Evolutionary conservation across 2,113 vertebrate species (phyloP), one percentile per base, ranked within the genome.

Genomic region (Oceanites oceanicus): DNA sequence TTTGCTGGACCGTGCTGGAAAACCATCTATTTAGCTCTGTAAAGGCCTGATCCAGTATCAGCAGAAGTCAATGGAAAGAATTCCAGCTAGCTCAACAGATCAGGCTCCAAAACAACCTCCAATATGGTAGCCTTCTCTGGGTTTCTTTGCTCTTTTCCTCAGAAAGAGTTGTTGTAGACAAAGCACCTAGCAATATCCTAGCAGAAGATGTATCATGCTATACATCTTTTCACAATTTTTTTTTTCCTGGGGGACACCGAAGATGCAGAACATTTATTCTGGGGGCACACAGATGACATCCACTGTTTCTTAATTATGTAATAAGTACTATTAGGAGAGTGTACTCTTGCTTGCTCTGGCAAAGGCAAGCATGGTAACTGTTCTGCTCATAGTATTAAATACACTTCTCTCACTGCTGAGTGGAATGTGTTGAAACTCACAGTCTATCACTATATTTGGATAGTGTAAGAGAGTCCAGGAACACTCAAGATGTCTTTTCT

Each of bases 401-500:
- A 83, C 72, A 53, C 55, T 94, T 86, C 75, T 80, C 65, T 93
- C 3, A 1, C 81, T 67, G 62, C 63, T 72, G 78, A 80, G 86
- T 90, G 86, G 63, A 96, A 78, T 82, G 81, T 88, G 92, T 89
- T 96, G 95, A 96, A 97, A 95, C 94, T 92, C 82, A 0, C 95
- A 96, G 89, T 91, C 89, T 94, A 92, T 95, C 91, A 89, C 86
- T 93, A 84, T 90, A 95, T 87, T 81, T 95, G 94, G 73, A 82
- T 87, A 74, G 89, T 67, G 84, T 92, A 91, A 89, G 87, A 94
- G 95, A 83, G 66, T 81, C 45, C 91, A 94, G 80, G 89, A 93
- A 96, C 90, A 95, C 81, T 92, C 96, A 96, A 87, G 95, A 92
- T 94, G 91, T 89, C 87, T 91, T 92, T 96, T 78, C 67, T 59